Evolutionary conservation across 1,140 invertebrate species (phyloP).

Genomic region (Rhizoglyphus robini): DNA sequence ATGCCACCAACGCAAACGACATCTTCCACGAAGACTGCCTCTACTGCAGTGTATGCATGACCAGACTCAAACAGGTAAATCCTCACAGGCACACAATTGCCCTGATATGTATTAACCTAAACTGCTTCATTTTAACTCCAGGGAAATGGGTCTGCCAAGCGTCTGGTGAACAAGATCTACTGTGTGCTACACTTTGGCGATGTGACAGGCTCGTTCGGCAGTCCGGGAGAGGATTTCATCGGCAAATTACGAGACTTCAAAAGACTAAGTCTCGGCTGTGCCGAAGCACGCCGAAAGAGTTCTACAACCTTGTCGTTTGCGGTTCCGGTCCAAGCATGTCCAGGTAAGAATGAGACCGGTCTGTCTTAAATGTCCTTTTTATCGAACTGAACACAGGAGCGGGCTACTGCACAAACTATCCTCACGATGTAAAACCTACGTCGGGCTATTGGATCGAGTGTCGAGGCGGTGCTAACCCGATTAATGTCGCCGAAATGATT

Average conservation of each 20-base stretch:
- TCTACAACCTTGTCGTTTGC: conserved; percentile 79
- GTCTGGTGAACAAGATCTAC: conserved; percentile 68
- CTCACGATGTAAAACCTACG: conserved; percentile 72
- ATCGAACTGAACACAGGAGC: conserved; percentile 39
- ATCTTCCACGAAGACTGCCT: conserved; percentile 38
- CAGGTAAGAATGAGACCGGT: conserved; percentile 36
- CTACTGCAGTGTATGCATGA: conserved; percentile 76
- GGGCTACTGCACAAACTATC: conserved; percentile 81
- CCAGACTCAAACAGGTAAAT: conserved; percentile 53
- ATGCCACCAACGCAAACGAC: conserved; percentile 16
- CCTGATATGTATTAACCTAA: neutral
- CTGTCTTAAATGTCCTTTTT: conserved; percentile 1
- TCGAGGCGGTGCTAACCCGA: conserved; percentile 31
- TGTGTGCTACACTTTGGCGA: conserved; percentile 81
- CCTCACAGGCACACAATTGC: neutral
- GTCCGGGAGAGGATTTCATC: conserved; percentile 70
- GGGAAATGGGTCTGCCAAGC: conserved; percentile 74
- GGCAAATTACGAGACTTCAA: conserved; percentile 88
- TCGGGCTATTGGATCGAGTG: conserved; percentile 92
- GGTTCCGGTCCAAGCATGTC: conserved; percentile 78
- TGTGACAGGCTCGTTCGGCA: conserved; percentile 78
- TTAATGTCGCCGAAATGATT: neutral
- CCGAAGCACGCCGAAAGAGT: conserved; percentile 74
- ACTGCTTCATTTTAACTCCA: conserved; percentile 36
- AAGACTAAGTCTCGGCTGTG: conserved; percentile 81